A percentile compares a stretch with the other conserved stretches of the same genome.
phyloP scores from a whole-genome alignment of 2,113 vertebrate genomes.

The Tapirus terrestris region DNA sequence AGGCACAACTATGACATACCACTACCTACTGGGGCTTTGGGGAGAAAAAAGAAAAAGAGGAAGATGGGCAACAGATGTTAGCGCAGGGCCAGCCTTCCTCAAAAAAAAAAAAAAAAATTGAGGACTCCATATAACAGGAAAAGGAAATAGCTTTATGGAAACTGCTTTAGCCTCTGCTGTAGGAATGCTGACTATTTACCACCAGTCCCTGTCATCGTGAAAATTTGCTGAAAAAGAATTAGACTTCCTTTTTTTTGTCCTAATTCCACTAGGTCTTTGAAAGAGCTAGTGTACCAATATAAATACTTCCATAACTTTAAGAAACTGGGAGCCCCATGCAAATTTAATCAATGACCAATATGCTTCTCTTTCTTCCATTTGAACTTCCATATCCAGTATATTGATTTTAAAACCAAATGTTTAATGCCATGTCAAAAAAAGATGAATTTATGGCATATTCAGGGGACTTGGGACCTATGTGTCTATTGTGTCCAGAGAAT shows the following conservation, averaged over 20 bases:
- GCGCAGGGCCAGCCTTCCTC: too few species aligned
- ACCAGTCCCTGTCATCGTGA: neutral
- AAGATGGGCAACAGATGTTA: too few species aligned
- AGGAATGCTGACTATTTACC: neutral
- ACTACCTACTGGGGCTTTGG: too few species aligned
- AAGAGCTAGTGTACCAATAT: neutral
- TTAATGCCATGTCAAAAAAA: neutral
- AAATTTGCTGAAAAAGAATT: neutral
- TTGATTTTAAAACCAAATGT: neutral
- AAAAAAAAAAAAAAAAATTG: too few species aligned
- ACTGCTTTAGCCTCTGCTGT: neutral
- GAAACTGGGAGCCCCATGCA: neutral
- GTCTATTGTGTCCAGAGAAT: neutral
- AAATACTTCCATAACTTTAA: neutral
- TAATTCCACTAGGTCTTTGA: neutral
- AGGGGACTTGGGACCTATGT: neutral
- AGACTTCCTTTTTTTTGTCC: neutral
- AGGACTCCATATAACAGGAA: too few species aligned
- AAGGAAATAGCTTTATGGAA: neutral
- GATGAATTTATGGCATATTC: neutral
- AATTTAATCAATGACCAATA: neutral
- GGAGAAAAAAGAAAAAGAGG: too few species aligned
- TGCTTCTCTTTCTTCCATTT: neutral
- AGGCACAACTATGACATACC: too few species aligned
- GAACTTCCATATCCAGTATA: neutral